Conservation (phyloP, 2,797 vertebrate genomes). For the Pseudotriccus pelzelni region DNA sequence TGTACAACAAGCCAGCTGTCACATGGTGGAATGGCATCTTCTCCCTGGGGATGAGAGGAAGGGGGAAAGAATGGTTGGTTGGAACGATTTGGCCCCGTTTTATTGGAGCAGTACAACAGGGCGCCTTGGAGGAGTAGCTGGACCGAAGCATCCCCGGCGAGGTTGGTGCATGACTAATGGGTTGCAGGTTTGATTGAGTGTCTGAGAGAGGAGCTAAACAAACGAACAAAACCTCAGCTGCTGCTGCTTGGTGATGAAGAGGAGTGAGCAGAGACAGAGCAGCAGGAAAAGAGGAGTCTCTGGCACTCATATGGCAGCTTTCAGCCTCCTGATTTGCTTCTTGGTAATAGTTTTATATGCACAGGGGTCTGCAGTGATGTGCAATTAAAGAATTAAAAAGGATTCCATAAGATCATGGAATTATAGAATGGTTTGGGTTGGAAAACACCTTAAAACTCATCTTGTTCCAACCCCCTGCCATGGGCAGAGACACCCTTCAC, state of each 20-base stretch:
- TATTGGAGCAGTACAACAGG: background rate
- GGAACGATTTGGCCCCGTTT: background rate
- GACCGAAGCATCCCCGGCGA: background rate
- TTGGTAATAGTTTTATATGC: background rate
- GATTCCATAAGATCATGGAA: background rate
- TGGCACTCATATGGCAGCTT: background rate
- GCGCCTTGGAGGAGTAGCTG: background rate
- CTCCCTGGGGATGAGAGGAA: slow-evolving; percentile 77
- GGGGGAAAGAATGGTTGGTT: background rate
- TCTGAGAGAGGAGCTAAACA: background rate
- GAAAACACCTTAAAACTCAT: background rate
- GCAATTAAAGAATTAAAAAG: background rate
- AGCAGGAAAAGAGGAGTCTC: background rate
- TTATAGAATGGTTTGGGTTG: background rate
- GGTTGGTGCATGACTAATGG: background rate
- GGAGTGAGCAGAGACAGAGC: background rate
- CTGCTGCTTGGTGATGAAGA: background rate
- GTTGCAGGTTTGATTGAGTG: background rate
- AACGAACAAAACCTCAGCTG: background rate
- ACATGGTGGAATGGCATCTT: slow-evolving; percentile 98
- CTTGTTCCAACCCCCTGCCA: background rate
- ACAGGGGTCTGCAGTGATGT: background rate
- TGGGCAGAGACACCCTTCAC: background rate
- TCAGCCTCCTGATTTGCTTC: background rate
- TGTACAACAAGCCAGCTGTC: slow-evolving; percentile 92